Percentiles rank a stretch among this genome's conserved stretches.
Conservation (phyloP, 2,797 vertebrate genomes). For the Streptopelia turtur region DNA sequence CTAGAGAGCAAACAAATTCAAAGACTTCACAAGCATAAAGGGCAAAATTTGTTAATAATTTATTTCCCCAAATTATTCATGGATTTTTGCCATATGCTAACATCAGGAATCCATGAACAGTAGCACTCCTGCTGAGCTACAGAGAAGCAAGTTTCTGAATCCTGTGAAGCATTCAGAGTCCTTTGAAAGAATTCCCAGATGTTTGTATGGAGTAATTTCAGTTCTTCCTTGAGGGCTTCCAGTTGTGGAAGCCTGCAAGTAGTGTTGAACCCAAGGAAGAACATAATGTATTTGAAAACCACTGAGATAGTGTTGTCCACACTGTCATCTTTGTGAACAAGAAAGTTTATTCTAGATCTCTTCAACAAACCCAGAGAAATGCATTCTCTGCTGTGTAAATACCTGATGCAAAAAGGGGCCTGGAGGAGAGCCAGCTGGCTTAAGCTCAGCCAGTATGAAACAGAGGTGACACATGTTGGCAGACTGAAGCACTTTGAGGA, state of each 20-base stretch:
- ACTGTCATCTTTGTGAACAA: background rate
- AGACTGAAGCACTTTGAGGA: slow-evolving; percentile 46
- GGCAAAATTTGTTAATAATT: background rate
- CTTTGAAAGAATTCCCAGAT: slow-evolving; percentile 33
- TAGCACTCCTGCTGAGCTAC: background rate
- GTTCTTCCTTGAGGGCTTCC: background rate
- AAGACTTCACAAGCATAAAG: background rate
- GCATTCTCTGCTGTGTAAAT: background rate
- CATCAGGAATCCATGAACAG: slow-evolving; percentile 24
- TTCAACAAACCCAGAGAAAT: background rate
- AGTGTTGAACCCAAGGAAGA: background rate
- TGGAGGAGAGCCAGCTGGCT: slow-evolving; percentile 50
- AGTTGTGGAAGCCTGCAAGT: background rate
- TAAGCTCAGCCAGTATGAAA: background rate
- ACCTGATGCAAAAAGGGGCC: background rate
- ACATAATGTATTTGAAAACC: background rate
- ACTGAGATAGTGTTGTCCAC: background rate
- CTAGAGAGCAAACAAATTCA: slow-evolving; percentile 10
- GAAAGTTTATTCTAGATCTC: background rate
- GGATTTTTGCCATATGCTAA: background rate
- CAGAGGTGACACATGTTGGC: slow-evolving; percentile 11
- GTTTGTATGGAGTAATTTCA: background rate
- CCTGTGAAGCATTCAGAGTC: background rate
- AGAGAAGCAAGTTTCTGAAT: slow-evolving; percentile 31
- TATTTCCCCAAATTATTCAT: background rate